Conservation (phyloP, 2,888 invertebrate species). For the Chelonus formosanus region DNA sequence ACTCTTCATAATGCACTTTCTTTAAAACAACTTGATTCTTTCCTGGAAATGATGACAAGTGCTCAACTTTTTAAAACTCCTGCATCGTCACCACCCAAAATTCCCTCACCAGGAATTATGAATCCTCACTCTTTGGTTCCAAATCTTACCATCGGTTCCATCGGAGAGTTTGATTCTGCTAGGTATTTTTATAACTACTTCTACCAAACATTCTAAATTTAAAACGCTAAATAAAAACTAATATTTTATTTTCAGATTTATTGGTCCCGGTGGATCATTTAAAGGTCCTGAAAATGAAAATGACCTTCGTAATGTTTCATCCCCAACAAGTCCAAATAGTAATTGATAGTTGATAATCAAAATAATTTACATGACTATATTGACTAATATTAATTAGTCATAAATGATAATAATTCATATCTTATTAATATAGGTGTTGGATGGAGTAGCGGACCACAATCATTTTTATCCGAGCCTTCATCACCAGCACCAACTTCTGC, state of each 20-base stretch:
- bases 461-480: constrained; percentile 84
- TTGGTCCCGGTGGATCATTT: constrained; percentile 54
- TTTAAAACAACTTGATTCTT: constrained; percentile 87
- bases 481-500: constrained; percentile 74
- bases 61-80: constrained; percentile 79
- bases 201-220: too few relatives aligned
- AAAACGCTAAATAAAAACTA: background rate
- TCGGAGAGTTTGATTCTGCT: constrained; percentile 57
- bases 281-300: constrained; percentile 53
- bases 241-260: constrained; percentile 48
- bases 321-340: constrained; percentile 63
- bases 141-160: constrained; percentile 50
- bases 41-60: constrained; percentile 86
- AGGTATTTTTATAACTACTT: constrained; percentile 47
- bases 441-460: constrained; percentile 85
- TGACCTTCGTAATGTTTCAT: constrained; percentile 56
- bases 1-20: constrained; percentile 97
- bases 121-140: constrained; percentile 51
- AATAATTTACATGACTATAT: background rate
- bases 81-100: constrained; percentile 75
- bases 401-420: background rate
- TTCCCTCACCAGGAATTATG: constrained; percentile 67
- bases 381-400: background rate
- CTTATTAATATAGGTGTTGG: constrained; percentile 65
- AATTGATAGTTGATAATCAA: constrained; percentile 36